Base-by-base conservation (phyloP, 30 jellyfish, hydroid and myxozoan genomes). In the Aurelia sp. region DNA sequence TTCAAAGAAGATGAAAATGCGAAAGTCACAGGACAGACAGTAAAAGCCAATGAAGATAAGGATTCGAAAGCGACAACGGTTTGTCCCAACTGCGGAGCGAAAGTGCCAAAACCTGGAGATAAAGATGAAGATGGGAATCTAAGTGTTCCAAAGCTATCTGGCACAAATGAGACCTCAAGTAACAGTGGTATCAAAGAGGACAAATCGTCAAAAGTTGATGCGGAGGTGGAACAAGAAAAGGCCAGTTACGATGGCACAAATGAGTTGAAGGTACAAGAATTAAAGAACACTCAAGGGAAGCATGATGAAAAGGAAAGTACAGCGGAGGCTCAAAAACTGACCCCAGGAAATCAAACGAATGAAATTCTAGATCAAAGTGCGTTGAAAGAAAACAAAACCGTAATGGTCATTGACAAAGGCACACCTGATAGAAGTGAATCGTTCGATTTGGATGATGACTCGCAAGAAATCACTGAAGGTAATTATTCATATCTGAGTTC, bases 401-500 rank as follows among this genome's bases (percentile, higher is more conserved):
- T 79, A 11, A 41, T 40, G 80, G 27, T 57, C 0, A 48, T 38
- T 57, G 71, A 12, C 8, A 38, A 62, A 33, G 35, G 33, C 8
- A 59, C 13, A 7, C 69, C 69, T 4, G 80, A 47, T n/a, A 41
- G 65, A 63, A 53, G 24, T 15, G 89, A 79, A 63, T 79, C 89
- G 4, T 79, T 79, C 21, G 89, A 79, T 44, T 31, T 79, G 80
- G 89, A 79, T 24, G 89, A 79, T 79, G 89, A 79, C 38, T 44
- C 89, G 17, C 89, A 79, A 79, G 89, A 79, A 47, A 79, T 79
- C 48, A 79, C 89, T 41, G 89, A 79, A 79, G 89, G 89, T 79
- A 51, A n/a, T 33, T 9, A 6, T 60, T 22, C 13, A 22, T 18
- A 60, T 4, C 70, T 60, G 0, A 3, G 31, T 60, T 60, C n/a